Base-by-base conservation (phyloP, 2,797 vertebrate species). In the Xenops minutus region DNA sequence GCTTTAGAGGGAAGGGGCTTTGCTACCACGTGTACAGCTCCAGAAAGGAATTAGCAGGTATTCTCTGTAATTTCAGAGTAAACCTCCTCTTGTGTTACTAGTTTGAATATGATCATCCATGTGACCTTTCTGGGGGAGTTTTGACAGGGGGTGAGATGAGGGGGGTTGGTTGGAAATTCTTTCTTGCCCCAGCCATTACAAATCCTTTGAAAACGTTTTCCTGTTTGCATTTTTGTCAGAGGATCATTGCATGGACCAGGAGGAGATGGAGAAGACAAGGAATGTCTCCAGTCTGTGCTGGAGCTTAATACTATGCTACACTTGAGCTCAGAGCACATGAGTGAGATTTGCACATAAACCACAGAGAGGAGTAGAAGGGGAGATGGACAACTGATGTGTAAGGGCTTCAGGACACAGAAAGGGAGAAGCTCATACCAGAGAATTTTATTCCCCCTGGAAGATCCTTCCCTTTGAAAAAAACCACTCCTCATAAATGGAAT, bases 401-500 rank as follows among this genome's bases (percentile, higher is more conserved):
- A 30, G 5, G 17, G 17, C 44, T 83, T 85, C 27, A 52, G 52
- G 37, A 49, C 67, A 66, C 0, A 4, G 87, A 37, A 91, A 79
- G 32, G 39, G 55, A 73, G 36, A 72, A 76, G 18, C 76, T 43
- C 20, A 75, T 24, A 46, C 16, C 37, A 43, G 30, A 30, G 36
- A n/a, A 59, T 58, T 93, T 76, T 76, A 59, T 34, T 72, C 43
- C 79, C 16, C 22, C 49, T 91, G 78, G 52, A 48, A 77, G 64
- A 67, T 9, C 44, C 18, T 48, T 7, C 23, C 13, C 36, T 88
- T 49, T 51, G 29, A 44, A 37, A 90, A 46, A 94, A 88, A 88
- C n/a, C 0, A 0, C 30, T 90, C 29, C 68, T 86, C 55, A 44
- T 66, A 61, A 86, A 32, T 7, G 59, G 69, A 86, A 32, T 58